Evolutionary conservation across 2,888 invertebrate species (phyloP), one percentile per base, ranked within the genome.

Genomic region (Drosophila dives): DNA sequence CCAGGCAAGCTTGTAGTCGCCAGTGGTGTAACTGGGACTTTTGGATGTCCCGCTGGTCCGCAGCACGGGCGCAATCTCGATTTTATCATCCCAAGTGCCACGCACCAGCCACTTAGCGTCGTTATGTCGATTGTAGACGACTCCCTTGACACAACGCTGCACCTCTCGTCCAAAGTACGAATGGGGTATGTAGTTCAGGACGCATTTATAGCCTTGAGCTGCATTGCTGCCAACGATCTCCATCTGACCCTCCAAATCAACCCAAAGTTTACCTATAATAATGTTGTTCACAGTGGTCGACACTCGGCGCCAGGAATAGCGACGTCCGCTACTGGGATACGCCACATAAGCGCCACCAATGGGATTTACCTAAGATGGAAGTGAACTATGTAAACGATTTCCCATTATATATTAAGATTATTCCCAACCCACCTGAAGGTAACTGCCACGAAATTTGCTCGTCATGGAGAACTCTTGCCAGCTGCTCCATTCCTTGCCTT

Each of bases 401-500:
- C 17, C 33, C 15, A 12, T 15, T 15, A 0, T 10, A 29, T 32
- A 56, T 3, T 8, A 6, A 6, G 12, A 10, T 6, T 3, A 36
- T 7, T 23, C 3, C 3, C 20, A 10, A 67, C 86, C 82, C 72
- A 97, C 95, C 94, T 98, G 97, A 76, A 99, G 95, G 94, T 99
- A 99, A 94, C 99, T 99, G 81, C 99, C 99, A 75, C 99, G 95
- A 94, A 99, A 99, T 94, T 99, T 99, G 91, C 98, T 98, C 71
- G 98, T 98, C 99, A 99, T 99, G 54, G 99, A 98, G 94, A 99
- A 99, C 94, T 99, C 99, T 94, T 99, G 99, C 98, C 98, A 99
- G 93, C 97, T 97, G 80, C 95, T 95, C 99, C 99, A 99, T 45
- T 95, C 95, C 68, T 94, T 94, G 26, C 99, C 98, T 93, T 99